Percentiles rank a stretch among this genome's conserved stretches.
phyloP scores from a whole-genome alignment of 2,888 invertebrate genomes.

The Rotaria macrura region DNA sequence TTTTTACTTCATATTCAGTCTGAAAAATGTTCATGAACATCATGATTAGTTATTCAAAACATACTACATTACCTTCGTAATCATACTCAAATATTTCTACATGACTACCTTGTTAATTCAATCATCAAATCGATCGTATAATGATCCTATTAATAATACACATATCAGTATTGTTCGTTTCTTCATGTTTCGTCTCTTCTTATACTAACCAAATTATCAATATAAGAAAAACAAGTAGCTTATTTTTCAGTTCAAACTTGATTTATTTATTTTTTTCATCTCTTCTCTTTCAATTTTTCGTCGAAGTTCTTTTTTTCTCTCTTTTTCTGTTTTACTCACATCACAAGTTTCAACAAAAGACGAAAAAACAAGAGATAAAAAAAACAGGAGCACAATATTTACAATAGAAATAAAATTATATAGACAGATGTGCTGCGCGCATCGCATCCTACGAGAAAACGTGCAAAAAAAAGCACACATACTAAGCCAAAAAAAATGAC shows the following conservation, averaged over 20 bases:
- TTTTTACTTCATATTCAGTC: too few species aligned
- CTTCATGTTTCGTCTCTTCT: too few species aligned
- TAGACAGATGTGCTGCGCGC: conserved; percentile 8
- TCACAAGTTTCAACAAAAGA: not conserved
- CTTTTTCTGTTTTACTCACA: not conserved
- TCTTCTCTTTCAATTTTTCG: not conserved
- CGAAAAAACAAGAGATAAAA: not conserved
- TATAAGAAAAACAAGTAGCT: too few species aligned
- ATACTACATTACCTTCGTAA: too few species aligned
- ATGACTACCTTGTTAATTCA: too few species aligned
- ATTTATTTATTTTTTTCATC: not conserved
- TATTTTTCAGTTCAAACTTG: not conserved
- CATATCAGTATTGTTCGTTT: too few species aligned
- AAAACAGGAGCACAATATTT: not conserved
- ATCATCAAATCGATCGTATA: too few species aligned
- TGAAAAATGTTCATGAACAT: too few species aligned
- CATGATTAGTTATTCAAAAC: too few species aligned
- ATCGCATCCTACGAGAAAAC: not conserved
- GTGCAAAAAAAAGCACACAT: not conserved
- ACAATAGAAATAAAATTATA: not conserved
- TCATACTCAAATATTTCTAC: too few species aligned
- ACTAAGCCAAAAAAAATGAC: not conserved
- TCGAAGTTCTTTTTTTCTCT: not conserved
- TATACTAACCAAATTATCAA: too few species aligned
- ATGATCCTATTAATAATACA: too few species aligned